Conservation (phyloP, 2,797 vertebrate species). For the Molossus alvarezi region DNA sequence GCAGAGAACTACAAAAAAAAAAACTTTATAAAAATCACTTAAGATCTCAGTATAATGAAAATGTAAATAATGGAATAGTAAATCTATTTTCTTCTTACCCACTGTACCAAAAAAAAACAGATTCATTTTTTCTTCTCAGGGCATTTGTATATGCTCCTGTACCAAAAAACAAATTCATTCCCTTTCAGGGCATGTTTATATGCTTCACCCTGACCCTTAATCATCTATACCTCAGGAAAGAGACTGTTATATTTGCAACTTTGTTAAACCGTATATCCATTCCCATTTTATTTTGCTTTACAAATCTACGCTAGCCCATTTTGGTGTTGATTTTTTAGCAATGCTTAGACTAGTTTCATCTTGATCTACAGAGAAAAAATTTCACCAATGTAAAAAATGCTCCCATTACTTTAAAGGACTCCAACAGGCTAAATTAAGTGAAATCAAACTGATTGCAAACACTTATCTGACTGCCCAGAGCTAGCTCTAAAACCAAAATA, state of each 20-base stretch:
- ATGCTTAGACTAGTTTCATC: not conserved
- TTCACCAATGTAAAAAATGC: not conserved
- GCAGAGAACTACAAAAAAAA: slow-evolving; percentile 26
- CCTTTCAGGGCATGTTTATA: not conserved
- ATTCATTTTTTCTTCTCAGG: not conserved
- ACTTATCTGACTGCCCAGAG: slow-evolving; percentile 46
- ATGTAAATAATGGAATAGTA: not conserved
- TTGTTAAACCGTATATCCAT: not conserved
- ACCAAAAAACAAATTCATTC: slow-evolving; percentile 3
- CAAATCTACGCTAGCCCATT: not conserved
- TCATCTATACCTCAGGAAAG: not conserved
- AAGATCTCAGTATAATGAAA: not conserved
- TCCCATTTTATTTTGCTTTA: slow-evolving; percentile 26
- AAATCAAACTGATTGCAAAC: slow-evolving; percentile 53
- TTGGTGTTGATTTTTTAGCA: slow-evolving; percentile 7
- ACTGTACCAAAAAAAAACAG: not conserved
- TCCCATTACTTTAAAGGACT: slow-evolving; percentile 47
- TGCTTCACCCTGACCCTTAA: not conserved
- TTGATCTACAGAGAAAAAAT: not conserved
- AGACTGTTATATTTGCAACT: not conserved
- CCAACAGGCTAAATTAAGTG: slow-evolving; percentile 7
- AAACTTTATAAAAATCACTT: slow-evolving; percentile 10
- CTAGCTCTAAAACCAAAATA: slow-evolving; percentile 45
- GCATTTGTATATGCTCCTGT: not conserved
- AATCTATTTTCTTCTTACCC: not conserved